Conservation (phyloP, 2,113 vertebrate species). For the Pleuronectes platessa region DNA sequence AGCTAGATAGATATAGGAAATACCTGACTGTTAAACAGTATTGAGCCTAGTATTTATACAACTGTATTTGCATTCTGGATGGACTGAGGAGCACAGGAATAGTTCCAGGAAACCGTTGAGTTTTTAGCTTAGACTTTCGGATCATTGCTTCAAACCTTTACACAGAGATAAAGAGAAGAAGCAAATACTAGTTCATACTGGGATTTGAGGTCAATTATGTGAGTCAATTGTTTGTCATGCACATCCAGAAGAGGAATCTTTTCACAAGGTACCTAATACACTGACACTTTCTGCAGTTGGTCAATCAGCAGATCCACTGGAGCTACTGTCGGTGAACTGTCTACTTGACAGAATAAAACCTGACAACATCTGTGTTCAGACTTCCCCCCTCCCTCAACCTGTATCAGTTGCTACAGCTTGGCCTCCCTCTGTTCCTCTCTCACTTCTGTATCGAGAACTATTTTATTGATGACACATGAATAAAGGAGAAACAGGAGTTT, state of each 20-base stretch:
- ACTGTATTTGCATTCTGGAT: too few relatives aligned
- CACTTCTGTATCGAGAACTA: not conserved
- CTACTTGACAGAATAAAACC: too few relatives aligned
- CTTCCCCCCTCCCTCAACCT: slow-evolving; percentile 24
- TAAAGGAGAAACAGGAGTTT: slow-evolving; percentile 3
- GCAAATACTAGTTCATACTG: not conserved
- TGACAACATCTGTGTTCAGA: not conserved
- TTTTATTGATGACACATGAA: slow-evolving; percentile 44
- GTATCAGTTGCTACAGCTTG: slow-evolving; percentile 27
- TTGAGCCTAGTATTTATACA: not conserved
- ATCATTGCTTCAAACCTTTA: not conserved
- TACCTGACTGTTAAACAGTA: not conserved
- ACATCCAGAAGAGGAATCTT: not conserved
- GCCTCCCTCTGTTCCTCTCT: slow-evolving; percentile 8
- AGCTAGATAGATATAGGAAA: not conserved
- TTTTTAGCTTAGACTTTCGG: not conserved
- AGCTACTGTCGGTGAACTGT: too few relatives aligned
- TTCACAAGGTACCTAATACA: too few relatives aligned
- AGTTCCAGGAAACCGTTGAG: not conserved
- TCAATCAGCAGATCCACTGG: too few relatives aligned
- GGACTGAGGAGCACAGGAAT: not conserved
- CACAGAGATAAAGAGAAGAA: not conserved
- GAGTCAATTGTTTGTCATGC: not conserved
- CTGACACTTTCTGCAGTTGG: too few relatives aligned
- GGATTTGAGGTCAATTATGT: not conserved